phyloP scores from a whole-genome alignment of 2,888 invertebrate genomes.

The Amiota minor region DNA sequence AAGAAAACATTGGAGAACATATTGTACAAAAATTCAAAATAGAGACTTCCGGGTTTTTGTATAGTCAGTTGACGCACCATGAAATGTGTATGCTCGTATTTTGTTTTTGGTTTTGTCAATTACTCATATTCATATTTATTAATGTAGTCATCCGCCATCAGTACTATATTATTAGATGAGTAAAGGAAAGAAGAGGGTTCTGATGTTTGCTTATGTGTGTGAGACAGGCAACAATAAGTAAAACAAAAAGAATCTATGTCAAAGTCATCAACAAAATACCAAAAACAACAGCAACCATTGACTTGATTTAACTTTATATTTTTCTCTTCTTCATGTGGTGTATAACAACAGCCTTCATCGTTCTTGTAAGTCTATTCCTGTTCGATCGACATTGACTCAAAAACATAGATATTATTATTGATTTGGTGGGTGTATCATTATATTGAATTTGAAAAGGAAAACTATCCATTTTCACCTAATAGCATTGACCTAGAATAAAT shows the following conservation, averaged over 20 bases:
- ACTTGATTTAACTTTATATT: too few species aligned
- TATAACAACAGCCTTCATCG: background rate
- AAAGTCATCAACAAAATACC: conserved; percentile 21
- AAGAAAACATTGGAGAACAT: too few species aligned
- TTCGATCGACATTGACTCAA: too few species aligned
- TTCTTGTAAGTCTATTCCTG: background rate
- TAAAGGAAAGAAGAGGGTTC: background rate
- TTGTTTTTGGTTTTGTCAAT: conserved; percentile 11
- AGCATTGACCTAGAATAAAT: background rate
- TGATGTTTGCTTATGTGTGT: background rate
- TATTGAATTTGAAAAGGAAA: background rate
- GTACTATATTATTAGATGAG: too few species aligned
- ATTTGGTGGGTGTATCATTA: background rate
- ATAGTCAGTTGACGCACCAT: too few species aligned
- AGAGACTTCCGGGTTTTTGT: background rate
- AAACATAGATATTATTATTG: background rate
- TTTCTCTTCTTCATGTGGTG: background rate
- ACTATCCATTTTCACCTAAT: background rate
- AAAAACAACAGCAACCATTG: background rate
- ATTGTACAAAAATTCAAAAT: too few species aligned
- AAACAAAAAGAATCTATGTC: conserved; percentile 5
- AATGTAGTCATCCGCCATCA: background rate
- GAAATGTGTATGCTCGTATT: too few species aligned
- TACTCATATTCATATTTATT: conserved; percentile 24
- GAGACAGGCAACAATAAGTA: background rate